Evolutionary conservation across 2,888 invertebrate genomes (phyloP), one percentile per base, ranked within the genome.

Genomic region (Uropetala carovei): DNA sequence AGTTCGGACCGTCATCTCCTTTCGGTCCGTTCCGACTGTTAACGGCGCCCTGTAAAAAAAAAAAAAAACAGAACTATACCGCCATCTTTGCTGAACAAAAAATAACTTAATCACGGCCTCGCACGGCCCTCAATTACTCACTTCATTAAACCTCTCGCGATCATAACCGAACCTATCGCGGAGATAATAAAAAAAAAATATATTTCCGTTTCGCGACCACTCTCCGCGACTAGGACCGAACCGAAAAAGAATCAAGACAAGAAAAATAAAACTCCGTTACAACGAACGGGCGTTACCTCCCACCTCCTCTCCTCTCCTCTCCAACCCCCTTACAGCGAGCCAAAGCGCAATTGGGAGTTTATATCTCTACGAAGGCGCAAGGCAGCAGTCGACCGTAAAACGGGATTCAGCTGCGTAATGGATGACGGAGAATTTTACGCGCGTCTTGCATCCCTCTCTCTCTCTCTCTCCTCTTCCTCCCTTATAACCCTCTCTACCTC

Each of bases 401-500:
- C 68, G 18, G 68, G 68, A 68, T 68, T 68, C 68, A 18, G 5
- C 43, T 1, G 43, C 43, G 18, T 10, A 68, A 68, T 68, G 68
- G 68, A 68, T 68, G 68, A 68, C 22, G 68, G 68, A 22, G 22
- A 68, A 68, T 68, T 68, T 68, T 68, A 68, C 68, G 68, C 68
- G 68, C 68, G 68, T 43, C 43, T 43, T 43, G 43, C 68, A 64
- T 64, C 64, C 64, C 64, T 16, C 43, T 43, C 5, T 43, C 43
- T 5, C 43, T 5, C 1, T 5, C 43, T 16, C 68, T 18, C 68
- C 43, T 5, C 43, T 5, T 3, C 43, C 43, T 16, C 68, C 68
- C 68, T n/a, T 16, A n/a, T 10, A 64, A 64, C 64, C n/a, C 68
- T 18, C 68, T 68, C 68, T 22, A 68, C 18, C 22, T 68, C 22